phyloP scores from a whole-genome alignment of 2,797 vertebrate genomes.

The Oreochromis grahami region DNA sequence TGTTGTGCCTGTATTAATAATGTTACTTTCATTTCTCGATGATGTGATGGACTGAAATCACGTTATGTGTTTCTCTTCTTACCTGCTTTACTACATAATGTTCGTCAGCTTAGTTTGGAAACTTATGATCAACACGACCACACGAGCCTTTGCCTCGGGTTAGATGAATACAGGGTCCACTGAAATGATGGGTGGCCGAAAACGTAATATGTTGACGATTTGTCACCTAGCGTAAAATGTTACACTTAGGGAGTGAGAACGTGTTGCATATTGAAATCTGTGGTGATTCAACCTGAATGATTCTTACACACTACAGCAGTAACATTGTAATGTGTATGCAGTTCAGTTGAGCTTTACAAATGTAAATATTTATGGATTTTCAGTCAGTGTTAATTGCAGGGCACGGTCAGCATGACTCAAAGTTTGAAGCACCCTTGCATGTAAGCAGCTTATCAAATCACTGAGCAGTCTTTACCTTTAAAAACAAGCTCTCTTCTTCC shows the following conservation, averaged over 20 bases:
- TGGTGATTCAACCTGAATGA: background rate
- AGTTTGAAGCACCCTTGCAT: background rate
- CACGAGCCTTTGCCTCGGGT: background rate
- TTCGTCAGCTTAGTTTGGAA: background rate
- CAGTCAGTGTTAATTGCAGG: background rate
- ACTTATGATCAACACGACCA: background rate
- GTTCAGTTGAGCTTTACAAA: too few relatives aligned
- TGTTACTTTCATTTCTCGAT: background rate
- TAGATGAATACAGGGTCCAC: background rate
- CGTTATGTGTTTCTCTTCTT: background rate
- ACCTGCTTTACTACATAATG: background rate
- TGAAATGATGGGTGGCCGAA: too few relatives aligned
- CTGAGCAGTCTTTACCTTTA: background rate
- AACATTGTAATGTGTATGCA: too few relatives aligned
- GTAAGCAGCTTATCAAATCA: background rate
- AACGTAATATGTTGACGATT: too few relatives aligned
- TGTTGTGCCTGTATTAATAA: background rate
- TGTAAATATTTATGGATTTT: rapidly evolving
- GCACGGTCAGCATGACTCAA: background rate
- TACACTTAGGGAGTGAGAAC: too few relatives aligned
- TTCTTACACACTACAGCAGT: background rate
- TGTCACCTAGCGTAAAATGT: too few relatives aligned
- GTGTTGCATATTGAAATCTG: background rate
- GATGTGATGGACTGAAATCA: background rate
- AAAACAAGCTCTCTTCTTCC: background rate